Percentiles rank a stretch among this genome's conserved stretches.
phyloP scores from a whole-genome alignment of 2,888 invertebrate species.

The Eristalis tenax region DNA sequence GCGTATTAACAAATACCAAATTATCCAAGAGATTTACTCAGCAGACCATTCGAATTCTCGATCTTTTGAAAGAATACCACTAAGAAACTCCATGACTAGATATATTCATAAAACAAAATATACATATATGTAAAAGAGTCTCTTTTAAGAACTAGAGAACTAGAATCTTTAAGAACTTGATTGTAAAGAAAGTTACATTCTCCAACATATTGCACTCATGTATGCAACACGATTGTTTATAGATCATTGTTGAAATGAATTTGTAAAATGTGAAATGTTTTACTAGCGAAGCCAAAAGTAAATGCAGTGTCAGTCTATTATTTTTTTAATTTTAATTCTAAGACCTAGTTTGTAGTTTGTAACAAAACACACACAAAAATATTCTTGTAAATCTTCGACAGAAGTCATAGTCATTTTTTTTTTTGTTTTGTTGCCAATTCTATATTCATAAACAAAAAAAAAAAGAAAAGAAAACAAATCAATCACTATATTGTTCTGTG shows the following conservation, averaged over 20 bases:
- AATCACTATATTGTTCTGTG: constrained; percentile 27
- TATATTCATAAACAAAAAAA: constrained; percentile 5
- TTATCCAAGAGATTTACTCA: constrained; percentile 21
- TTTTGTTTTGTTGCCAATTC: constrained; percentile 21
- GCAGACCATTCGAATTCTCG: constrained; percentile 2
- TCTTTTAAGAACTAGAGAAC: background rate
- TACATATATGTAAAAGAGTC: no score
- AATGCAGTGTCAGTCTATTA: constrained; percentile 67
- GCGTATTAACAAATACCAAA: constrained; percentile 17
- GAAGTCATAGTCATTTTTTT: constrained; percentile 64
- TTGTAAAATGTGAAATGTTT: constrained; percentile 42
- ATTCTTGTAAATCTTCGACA: constrained; percentile 43
- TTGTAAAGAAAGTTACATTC: background rate
- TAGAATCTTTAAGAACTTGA: background rate
- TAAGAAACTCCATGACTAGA: constrained; percentile 46
- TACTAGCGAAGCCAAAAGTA: constrained; percentile 70
- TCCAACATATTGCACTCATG: background rate
- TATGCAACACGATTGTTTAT: constrained; percentile 46
- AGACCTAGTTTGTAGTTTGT: constrained; percentile 74
- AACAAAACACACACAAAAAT: constrained; percentile 44
- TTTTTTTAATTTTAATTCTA: constrained; percentile 40
- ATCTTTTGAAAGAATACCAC: constrained; percentile 21
- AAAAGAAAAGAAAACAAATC: constrained; percentile 3
- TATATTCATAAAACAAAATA: background rate
- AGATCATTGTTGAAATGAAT: constrained; percentile 37